Percentiles rank a stretch among this genome's conserved stretches.
Conservation (phyloP, 2,888 invertebrate genomes). For the Chymomyza amoena region DNA sequence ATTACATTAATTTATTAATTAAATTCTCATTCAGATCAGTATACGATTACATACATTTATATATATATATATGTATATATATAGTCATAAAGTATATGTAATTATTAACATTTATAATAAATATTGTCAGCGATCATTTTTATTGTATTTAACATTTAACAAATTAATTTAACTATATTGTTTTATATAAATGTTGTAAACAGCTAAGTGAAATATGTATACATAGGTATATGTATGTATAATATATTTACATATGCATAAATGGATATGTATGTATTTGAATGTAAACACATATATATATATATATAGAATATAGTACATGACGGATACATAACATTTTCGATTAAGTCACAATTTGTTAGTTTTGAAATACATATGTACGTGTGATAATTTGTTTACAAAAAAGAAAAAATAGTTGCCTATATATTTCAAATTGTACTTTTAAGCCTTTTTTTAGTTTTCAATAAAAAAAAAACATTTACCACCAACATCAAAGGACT, state of each 20-base stretch:
- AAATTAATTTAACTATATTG: background rate
- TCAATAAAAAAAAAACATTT: background rate
- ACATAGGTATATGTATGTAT: background rate
- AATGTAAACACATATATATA: background rate
- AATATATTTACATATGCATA: background rate
- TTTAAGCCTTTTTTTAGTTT: no score
- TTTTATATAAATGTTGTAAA: background rate
- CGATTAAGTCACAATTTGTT: background rate
- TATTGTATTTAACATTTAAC: background rate
- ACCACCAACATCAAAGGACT: background rate
- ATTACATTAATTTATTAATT: background rate
- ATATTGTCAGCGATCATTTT: background rate
- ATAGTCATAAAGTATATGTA: background rate
- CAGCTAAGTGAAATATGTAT: slow-evolving; percentile 3
- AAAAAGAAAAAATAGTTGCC: background rate
- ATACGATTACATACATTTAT: background rate
- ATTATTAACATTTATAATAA: background rate
- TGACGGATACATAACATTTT: background rate
- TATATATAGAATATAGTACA: background rate
- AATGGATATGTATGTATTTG: background rate
- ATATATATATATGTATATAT: background rate
- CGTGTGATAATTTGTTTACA: background rate
- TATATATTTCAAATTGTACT: no score
- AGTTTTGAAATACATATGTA: background rate
- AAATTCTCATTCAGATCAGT: background rate